phyloP scores from a whole-genome alignment of 2,888 invertebrate genomes.

The Drosophila parthenogenetica region DNA sequence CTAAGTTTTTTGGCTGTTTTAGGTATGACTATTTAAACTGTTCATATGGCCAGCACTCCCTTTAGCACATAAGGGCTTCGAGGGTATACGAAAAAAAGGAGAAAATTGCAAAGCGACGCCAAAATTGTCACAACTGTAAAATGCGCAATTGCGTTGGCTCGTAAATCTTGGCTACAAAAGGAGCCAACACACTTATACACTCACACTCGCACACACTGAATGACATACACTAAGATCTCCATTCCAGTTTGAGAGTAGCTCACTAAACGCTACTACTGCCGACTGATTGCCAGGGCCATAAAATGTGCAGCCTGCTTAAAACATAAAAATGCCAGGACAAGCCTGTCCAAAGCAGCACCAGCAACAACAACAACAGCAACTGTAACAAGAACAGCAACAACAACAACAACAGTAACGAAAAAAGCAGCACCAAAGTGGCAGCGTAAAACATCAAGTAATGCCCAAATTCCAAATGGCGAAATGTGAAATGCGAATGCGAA shows the following conservation, averaged over 20 bases:
- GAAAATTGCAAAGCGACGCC: conserved; percentile 73
- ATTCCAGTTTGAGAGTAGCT: conserved; percentile 57
- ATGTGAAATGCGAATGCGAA: conserved; percentile 65
- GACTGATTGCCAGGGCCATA: conserved; percentile 66
- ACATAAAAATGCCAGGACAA: conserved; percentile 69
- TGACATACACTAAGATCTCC: conserved; percentile 5
- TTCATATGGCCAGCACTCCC: not conserved
- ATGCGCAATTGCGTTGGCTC: conserved; percentile 79
- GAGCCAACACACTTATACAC: conserved; percentile 30
- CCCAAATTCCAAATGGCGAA: conserved; percentile 62
- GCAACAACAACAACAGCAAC: conserved; percentile 37
- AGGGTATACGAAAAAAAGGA: conserved; percentile 11
- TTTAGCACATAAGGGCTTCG: not conserved
- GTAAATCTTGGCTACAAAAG: conserved; percentile 69
- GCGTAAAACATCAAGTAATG: conserved; percentile 80
- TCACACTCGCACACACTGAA: conserved; percentile 11
- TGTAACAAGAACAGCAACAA: conserved; percentile 2
- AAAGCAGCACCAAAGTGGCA: conserved; percentile 58
- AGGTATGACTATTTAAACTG: not conserved
- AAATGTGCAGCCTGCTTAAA: conserved; percentile 80
- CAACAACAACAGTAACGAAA: not conserved
- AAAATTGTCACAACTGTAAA: conserved; percentile 80
- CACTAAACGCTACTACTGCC: conserved; percentile 70
- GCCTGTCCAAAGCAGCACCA: conserved; percentile 47
- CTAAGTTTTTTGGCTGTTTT: not conserved